phyloP scores from a whole-genome alignment of 2,113 vertebrate genomes.

The Semnornis frantzii region DNA sequence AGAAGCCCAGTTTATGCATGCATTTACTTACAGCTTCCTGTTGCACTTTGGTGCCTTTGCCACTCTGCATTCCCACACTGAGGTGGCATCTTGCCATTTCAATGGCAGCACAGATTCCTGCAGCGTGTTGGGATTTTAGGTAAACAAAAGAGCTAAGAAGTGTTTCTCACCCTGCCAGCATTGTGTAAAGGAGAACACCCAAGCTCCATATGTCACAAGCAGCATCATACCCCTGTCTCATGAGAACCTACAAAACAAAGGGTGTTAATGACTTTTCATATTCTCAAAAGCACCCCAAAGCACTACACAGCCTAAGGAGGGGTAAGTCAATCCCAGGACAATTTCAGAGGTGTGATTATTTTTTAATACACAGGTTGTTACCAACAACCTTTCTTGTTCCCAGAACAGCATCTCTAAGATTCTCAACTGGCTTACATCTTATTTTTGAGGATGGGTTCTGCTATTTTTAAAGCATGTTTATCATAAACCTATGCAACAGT shows the following conservation, averaged over 20 bases:
- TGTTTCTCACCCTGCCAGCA: constrained; percentile 84
- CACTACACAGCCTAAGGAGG: neutral
- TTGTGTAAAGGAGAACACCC: constrained; percentile 89
- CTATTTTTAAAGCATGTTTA: constrained; percentile 14
- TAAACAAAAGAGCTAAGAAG: constrained; percentile 11
- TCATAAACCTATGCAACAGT: neutral
- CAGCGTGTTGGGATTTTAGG: neutral
- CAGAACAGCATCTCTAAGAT: neutral
- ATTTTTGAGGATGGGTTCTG: neutral
- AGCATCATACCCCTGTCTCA: constrained; percentile 89
- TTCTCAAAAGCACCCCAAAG: neutral
- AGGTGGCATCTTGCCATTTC: neutral
- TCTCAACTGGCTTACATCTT: neutral
- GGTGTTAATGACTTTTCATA: neutral
- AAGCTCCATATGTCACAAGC: constrained; percentile 92
- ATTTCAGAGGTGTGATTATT: neutral
- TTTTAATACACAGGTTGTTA: neutral
- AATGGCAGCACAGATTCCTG: neutral
- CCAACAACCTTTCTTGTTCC: neutral
- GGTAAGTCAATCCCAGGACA: neutral
- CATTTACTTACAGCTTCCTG: neutral
- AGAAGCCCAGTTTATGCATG: neutral
- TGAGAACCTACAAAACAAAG: constrained; percentile 81
- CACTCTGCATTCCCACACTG: neutral
- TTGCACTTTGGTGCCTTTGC: neutral